Evolutionary conservation across 2,888 invertebrate genomes (phyloP).

Genomic region (Pyrgus malvae): DNA sequence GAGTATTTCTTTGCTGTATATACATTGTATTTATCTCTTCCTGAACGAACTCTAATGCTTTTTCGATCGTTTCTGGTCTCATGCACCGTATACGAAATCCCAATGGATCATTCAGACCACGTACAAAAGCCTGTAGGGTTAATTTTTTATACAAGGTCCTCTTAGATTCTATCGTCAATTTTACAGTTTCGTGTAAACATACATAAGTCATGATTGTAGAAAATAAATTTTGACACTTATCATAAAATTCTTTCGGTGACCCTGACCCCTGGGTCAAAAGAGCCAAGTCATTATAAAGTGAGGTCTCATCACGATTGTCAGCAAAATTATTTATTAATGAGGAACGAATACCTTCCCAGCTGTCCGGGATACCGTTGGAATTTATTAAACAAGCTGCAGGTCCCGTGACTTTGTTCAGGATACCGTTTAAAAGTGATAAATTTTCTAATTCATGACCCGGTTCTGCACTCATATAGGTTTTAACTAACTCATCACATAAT

Average conservation of each 20-base stretch:
- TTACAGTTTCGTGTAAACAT: constrained; percentile 3
- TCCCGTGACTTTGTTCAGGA: constrained; percentile 1
- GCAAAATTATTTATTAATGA: constrained; percentile 29
- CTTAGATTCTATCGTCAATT: constrained; percentile 4
- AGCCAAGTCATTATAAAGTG: constrained; percentile 26
- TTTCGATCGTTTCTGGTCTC: constrained; percentile 30
- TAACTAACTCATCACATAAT: constrained; percentile 21
- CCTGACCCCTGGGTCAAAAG: constrained; percentile 20
- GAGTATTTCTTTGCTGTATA: background rate
- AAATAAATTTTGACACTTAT: constrained; percentile 21
- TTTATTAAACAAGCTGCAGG: background rate
- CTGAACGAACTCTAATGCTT: constrained; percentile 15
- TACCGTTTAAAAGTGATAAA: background rate
- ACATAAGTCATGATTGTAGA: constrained; percentile 19
- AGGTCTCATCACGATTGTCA: constrained; percentile 27
- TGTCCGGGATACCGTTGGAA: constrained; percentile 38
- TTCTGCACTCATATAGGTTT: background rate
- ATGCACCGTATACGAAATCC: constrained; percentile 31
- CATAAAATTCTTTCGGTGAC: constrained; percentile 26
- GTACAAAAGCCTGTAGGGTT: constrained; percentile 30
- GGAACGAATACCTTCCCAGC: constrained; percentile 24
- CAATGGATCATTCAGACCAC: constrained; percentile 32
- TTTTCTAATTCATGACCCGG: background rate
- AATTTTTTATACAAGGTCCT: constrained; percentile 25
- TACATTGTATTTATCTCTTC: constrained; percentile 5